A percentile compares a stretch with the other conserved stretches of the same genome.
Conservation (phyloP, 1,140 invertebrate genomes). For the Leucophenga varia region DNA sequence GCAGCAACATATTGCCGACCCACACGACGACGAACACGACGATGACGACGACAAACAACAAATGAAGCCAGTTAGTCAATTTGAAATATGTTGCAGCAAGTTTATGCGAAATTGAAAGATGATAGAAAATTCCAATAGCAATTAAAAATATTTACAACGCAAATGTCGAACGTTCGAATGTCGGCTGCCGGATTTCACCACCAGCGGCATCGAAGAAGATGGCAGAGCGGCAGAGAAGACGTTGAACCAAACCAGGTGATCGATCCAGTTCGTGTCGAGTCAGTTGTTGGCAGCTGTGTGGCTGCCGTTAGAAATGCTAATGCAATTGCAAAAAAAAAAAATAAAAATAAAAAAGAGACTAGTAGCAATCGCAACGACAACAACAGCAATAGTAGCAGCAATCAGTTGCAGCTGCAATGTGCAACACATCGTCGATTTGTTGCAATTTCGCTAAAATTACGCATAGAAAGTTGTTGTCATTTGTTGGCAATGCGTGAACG, state of each 20-base stretch:
- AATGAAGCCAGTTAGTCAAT: no score
- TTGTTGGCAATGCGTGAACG: conserved; percentile 42
- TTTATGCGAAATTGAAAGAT: conserved; percentile 32
- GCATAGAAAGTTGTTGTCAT: conserved; percentile 49
- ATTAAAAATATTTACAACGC: conserved; percentile 54
- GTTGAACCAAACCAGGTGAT: not conserved
- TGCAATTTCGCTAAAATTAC: conserved; percentile 41
- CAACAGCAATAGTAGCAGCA: conserved; percentile 1
- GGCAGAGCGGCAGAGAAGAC: no score
- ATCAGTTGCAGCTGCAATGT: conserved; percentile 2
- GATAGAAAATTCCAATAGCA: conserved; percentile 46
- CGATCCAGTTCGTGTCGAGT: conserved; percentile 32
- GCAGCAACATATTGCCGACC: no score
- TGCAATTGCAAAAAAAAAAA: conserved; percentile 24
- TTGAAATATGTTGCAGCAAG: no score
- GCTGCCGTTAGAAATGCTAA: conserved; percentile 53
- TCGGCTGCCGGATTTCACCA: conserved; percentile 25
- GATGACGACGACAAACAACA: no score
- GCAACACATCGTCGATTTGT: conserved; percentile 14
- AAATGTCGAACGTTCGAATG: conserved; percentile 29
- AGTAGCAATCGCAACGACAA: conserved; percentile 26
- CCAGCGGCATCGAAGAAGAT: conserved; percentile 1
- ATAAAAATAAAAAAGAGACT: no score
- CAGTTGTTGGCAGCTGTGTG: conserved; percentile 46
- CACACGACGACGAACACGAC: no score